phyloP scores from a whole-genome alignment of 2,888 invertebrate genomes.

The Tuta absoluta region DNA sequence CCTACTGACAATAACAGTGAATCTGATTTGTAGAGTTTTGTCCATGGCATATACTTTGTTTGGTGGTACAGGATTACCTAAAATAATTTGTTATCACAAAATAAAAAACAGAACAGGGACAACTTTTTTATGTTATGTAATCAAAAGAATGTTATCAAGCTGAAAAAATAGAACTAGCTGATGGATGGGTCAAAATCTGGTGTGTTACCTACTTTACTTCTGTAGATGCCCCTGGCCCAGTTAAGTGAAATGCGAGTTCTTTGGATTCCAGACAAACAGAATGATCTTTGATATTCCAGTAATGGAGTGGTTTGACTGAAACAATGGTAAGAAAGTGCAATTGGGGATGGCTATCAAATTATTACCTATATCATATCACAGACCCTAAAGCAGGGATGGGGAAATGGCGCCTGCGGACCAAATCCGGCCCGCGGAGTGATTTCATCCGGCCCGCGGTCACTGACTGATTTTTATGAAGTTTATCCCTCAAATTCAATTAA shows the following conservation, averaged over 20 bases:
- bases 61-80: slow-evolving; percentile 58
- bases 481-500: too few species aligned
- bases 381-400: too few species aligned
- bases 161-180: background rate
- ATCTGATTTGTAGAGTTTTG: slow-evolving; percentile 54
- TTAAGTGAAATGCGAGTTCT: slow-evolving; percentile 63
- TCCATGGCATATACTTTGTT: slow-evolving; percentile 72
- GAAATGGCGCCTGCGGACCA: too few species aligned
- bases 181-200: too few species aligned
- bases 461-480: too few species aligned
- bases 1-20: slow-evolving; percentile 58
- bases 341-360: too few species aligned
- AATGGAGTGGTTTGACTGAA: slow-evolving; percentile 37
- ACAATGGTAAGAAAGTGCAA: too few species aligned
- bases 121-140: slow-evolving; percentile 17
- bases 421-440: too few species aligned
- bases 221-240: slow-evolving; percentile 66
- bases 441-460: too few species aligned
- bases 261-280: slow-evolving; percentile 49
- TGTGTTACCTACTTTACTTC: slow-evolving; percentile 49
- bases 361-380: too few species aligned
- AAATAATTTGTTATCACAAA: slow-evolving; percentile 34
- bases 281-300: background rate
- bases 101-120: background rate
- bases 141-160: background rate